Percentiles rank a stretch among this genome's conserved stretches.
phyloP scores from a whole-genome alignment of 2,113 vertebrate species.

The Brachyistius frenatus region DNA sequence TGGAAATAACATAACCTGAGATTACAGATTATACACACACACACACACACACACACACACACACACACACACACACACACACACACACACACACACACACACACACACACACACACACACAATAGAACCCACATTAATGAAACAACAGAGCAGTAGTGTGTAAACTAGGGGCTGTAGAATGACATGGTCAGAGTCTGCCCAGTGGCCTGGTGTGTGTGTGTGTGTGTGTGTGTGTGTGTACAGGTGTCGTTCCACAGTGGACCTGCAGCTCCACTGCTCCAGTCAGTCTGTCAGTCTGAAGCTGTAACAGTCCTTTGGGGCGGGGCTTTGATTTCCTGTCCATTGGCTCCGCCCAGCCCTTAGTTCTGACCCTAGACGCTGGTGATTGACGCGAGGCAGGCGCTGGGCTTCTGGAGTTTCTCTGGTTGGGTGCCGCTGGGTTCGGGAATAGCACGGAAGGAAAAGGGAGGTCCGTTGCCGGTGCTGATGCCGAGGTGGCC shows the following conservation, averaged over 20 bases:
- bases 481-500: slow-evolving; percentile 88
- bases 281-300: slow-evolving; percentile 45
- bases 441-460: slow-evolving; percentile 91
- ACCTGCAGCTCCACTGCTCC: slow-evolving; percentile 45
- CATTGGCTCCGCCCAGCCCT: slow-evolving; percentile 1
- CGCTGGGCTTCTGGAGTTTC: slow-evolving; percentile 94
- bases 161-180: slow-evolving; percentile 68
- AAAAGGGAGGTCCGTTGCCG: slow-evolving; percentile 88
- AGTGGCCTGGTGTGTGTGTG: slow-evolving; percentile 49
- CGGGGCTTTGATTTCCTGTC: slow-evolving; percentile 23
- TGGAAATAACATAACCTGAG: slow-evolving; percentile 77
- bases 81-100: slow-evolving; percentile 28
- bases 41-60: slow-evolving; percentile 1
- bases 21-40: slow-evolving; percentile 66
- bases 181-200: slow-evolving; percentile 58
- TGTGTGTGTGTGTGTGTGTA: slow-evolving; percentile 33
- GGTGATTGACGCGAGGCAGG: slow-evolving; percentile 97
- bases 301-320: slow-evolving; percentile 62
- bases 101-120: background rate
- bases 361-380: slow-evolving; percentile 87
- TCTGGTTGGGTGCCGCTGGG: slow-evolving; percentile 90
- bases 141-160: slow-evolving; percentile 65
- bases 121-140: slow-evolving; percentile 32
- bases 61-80: background rate
- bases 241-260: slow-evolving; percentile 60